phyloP scores from a whole-genome alignment of 2,797 vertebrate genomes.

The Mareca penelope region DNA sequence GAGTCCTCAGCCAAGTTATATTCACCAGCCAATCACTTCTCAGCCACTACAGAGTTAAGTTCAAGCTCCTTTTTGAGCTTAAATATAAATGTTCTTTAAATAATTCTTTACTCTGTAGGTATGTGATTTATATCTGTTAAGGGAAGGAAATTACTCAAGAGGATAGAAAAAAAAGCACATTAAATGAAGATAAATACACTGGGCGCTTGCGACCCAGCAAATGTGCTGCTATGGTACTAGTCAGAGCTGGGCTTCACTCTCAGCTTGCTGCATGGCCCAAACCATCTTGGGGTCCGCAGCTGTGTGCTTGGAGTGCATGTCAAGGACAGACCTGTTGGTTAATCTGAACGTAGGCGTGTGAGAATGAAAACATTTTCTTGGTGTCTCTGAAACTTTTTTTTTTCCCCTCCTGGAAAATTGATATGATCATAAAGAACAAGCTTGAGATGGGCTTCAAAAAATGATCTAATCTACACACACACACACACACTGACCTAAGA shows the following conservation, averaged over 20 bases:
- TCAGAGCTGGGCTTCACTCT: neutral
- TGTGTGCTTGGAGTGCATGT: neutral
- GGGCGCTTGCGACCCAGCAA: neutral
- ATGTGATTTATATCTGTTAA: slow-evolving; percentile 51
- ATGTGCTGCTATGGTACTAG: neutral
- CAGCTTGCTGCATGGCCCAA: neutral
- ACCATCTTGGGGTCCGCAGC: neutral
- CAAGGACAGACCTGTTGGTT: neutral
- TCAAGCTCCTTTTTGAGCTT: neutral
- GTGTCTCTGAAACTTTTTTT: neutral
- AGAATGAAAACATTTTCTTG: neutral
- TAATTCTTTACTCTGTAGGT: slow-evolving; percentile 41
- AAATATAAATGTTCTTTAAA: slow-evolving; percentile 36
- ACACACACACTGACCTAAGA: rapidly evolving
- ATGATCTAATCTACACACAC: neutral
- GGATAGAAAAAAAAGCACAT: slow-evolving; percentile 13
- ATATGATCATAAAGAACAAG: neutral
- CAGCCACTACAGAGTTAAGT: slow-evolving; percentile 35
- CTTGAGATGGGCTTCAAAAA: neutral
- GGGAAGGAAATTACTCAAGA: slow-evolving; percentile 46
- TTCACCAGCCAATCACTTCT: neutral
- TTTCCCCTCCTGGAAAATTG: neutral
- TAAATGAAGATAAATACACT: slow-evolving; percentile 56
- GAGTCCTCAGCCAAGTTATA: neutral
- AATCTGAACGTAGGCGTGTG: neutral